Conservation (phyloP, 2,888 invertebrate species). For the Yponomeuta sedellus region DNA sequence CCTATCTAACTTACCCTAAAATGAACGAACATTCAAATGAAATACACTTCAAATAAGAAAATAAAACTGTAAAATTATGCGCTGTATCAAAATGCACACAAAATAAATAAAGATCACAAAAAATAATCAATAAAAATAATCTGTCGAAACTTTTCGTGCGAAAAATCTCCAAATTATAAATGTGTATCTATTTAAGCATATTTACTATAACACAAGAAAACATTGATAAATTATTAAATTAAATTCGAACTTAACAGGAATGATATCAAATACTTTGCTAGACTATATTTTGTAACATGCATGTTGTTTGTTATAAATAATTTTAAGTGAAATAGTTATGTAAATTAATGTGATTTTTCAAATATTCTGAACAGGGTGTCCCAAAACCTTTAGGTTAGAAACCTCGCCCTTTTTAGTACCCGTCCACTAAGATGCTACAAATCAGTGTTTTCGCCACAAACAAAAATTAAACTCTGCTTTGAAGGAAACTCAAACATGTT, state of each 20-base stretch:
- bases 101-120: neutral
- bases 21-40: neutral
- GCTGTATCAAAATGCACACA: neutral
- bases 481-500: constrained; percentile 15
- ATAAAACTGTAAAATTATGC: neutral
- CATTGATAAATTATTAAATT: constrained; percentile 25
- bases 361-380: constrained; percentile 29
- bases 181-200: neutral
- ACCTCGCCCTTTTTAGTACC: constrained; percentile 36
- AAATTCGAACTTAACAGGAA: constrained; percentile 68
- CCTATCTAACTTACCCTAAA: neutral
- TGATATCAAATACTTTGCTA: constrained; percentile 47
- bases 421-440: constrained; percentile 26
- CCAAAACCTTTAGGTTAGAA: constrained; percentile 53
- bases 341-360: neutral
- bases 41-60: neutral
- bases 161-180: neutral
- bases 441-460: neutral
- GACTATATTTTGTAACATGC: constrained; percentile 41
- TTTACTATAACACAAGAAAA: neutral
- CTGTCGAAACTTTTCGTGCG: neutral
- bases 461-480: neutral
- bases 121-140: neutral
- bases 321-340: neutral
- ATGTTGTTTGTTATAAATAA: constrained; percentile 18